These are phyloP conservation scores for Gasteruption jaculator DNA, from an alignment of 2,888 invertebrate species.

Conservation along the genomic window DNA sequence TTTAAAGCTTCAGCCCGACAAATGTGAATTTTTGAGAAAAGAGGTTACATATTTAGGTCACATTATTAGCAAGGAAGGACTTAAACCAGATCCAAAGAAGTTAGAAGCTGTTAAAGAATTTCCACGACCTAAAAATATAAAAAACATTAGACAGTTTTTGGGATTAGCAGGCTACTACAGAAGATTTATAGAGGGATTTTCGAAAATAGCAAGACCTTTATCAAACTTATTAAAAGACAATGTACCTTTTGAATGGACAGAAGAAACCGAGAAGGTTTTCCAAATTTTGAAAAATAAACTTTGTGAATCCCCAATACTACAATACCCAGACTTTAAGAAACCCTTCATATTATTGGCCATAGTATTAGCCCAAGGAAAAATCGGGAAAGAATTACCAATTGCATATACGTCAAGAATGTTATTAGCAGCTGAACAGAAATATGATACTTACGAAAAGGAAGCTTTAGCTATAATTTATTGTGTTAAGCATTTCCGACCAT, in stretches of 20 bases:
- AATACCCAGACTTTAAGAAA: too few relatives aligned
- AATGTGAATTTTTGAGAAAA: conserved; percentile 17
- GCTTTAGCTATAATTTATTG: conserved; percentile 10
- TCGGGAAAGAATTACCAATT: conserved; percentile 13
- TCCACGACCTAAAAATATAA: conserved; percentile 14
- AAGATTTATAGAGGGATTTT: conserved; percentile 17
- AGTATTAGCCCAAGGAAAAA: conserved; percentile 19
- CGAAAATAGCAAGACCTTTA: conserved; percentile 16
- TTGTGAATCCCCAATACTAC: too few relatives aligned
- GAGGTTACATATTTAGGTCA: conserved; percentile 19
- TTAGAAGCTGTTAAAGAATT: conserved; percentile 16
- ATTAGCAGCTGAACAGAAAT: conserved; percentile 1
- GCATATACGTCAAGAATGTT: conserved; percentile 9
- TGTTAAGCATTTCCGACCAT: conserved; percentile 31
- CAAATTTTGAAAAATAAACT: too few relatives aligned
- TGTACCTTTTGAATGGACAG: conserved; percentile 16
- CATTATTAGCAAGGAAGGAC: conserved; percentile 17
- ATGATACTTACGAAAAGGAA: conserved; percentile 14
- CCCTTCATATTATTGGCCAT: too few relatives aligned
- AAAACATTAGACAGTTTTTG: conserved; percentile 15
- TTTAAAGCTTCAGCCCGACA: conserved; percentile 14
- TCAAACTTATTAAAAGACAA: conserved; percentile 16
- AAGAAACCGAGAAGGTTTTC: conserved; percentile 13
- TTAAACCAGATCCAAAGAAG: conserved; percentile 17
- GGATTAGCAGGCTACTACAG: conserved; percentile 18